Base-by-base conservation (phyloP, 92 coral and sea anemone genomes). In the Phenganax marumi region DNA sequence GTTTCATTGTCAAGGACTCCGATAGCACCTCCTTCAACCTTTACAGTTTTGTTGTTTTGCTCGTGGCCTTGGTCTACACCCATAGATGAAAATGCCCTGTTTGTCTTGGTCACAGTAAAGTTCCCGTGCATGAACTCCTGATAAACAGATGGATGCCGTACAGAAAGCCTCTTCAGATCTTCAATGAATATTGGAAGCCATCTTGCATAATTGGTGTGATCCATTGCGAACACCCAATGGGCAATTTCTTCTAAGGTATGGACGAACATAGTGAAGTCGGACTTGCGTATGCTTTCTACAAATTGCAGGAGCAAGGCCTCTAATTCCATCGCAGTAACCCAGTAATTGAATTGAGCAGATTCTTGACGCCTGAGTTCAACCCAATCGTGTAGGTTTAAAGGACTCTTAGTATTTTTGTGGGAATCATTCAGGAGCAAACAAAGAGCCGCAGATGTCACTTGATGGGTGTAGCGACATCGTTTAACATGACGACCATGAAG, bases 111-210 rank as follows among this genome's bases (percentile, higher is more conserved):
- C 39, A 64, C 71, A 33, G 71, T 64, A 64, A 64, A 64, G 43
- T 64, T 64, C 14, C 26, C 71, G 8, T 13, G 39, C 48, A 33
- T 33, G 48, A 64, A 64, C 48, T 64, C 71, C 48, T 64, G 71
- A 18, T 64, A 64, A 22, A 64, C 71, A 12, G 6, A 22, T 8
- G 71, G 71, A 64, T 64, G 71, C 48, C 71, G n/a, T 33, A 33
- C 48, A 64, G 71, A 33, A 22, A 64, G 48, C 39, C 71, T 33
- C 14, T 33, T 64, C 8, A 64, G 48, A 64, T 64, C 71, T 64
- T 64, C 48, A 22, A 64, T 22, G 26, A 64, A 64, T 64, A 64
- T 13, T 3, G 71, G 26, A 64, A 64, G 71, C 71, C 71, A 64
- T 22, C 71, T 54, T 2, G 60, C 60, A 54, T 54, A 54, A 54